These are phyloP conservation scores for Cygnus olor DNA, from an alignment of 2,797 vertebrate species.

Conservation along the genomic window DNA sequence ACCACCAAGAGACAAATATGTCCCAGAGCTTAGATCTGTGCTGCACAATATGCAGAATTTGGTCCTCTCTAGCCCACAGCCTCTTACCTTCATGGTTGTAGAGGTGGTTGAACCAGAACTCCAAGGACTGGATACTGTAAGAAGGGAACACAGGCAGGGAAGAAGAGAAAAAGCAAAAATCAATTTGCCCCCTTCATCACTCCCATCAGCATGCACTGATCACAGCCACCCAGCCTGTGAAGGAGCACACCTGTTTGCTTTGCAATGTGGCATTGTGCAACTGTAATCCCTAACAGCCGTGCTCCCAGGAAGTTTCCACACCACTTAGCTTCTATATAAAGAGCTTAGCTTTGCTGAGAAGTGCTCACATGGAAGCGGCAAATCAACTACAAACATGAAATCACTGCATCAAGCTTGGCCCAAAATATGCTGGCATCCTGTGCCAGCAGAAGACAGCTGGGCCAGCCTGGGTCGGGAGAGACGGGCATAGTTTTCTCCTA, in stretches of 20 bases:
- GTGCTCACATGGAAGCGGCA: neutral
- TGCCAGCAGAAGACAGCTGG: neutral
- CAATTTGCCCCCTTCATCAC: fast-evolving
- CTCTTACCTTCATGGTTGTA: constrained; percentile 92
- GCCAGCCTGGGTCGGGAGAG: neutral
- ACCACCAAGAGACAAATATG: neutral
- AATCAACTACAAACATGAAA: neutral
- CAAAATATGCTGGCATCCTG: neutral
- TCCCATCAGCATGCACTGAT: neutral
- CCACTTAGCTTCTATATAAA: neutral
- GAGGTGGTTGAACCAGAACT: constrained; percentile 97
- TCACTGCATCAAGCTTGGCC: neutral
- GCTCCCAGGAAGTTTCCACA: neutral
- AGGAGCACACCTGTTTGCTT: fast-evolving
- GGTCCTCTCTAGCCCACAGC: neutral
- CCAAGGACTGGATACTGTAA: constrained; percentile 90
- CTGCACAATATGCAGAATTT: neutral
- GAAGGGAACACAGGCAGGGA: neutral
- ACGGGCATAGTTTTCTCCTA: neutral
- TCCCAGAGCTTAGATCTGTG: neutral
- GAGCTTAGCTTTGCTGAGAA: neutral
- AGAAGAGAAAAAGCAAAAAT: neutral
- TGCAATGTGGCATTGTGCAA: neutral
- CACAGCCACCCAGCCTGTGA: neutral
- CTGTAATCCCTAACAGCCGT: neutral